A percentile compares a stretch with the other conserved stretches of the same genome.
These are phyloP conservation scores for Eciton burchellii DNA, from an alignment of 1,140 invertebrate genomes.

Conservation along the genomic window DNA sequence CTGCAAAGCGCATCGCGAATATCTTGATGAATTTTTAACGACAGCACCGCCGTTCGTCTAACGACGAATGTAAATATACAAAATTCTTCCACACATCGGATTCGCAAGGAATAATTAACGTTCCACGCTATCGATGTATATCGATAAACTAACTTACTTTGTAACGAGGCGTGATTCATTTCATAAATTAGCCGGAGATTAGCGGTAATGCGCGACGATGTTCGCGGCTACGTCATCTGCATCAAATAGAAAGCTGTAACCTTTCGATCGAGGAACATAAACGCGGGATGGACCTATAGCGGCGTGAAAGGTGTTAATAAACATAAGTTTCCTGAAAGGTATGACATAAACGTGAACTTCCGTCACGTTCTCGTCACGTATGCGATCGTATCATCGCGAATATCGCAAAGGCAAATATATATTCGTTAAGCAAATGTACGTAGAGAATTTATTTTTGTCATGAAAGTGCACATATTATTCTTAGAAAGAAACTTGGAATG, in stretches of 20 bases:
- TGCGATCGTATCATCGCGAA: not conserved
- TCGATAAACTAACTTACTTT: not conserved
- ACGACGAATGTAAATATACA: not conserved
- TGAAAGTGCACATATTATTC: not conserved
- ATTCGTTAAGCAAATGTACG: not conserved
- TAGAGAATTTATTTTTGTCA: not conserved
- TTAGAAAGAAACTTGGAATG: not conserved
- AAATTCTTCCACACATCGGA: not conserved
- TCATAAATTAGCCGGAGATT: conserved; percentile 9
- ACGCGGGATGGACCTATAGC: not conserved
- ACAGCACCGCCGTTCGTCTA: not conserved
- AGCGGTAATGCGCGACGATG: not conserved
- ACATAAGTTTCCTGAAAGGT: not conserved
- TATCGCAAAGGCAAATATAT: not conserved
- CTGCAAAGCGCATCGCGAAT: not conserved
- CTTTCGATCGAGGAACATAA: conserved; percentile 58
- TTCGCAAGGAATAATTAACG: not conserved
- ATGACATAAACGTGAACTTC: conserved; percentile 19
- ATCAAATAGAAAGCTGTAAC: conserved; percentile 58
- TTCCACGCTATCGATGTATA: too few species aligned
- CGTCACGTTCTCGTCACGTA: conserved; percentile 3
- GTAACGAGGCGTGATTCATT: not conserved
- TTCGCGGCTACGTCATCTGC: conserved; percentile 38
- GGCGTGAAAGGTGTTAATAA: conserved; percentile 10
- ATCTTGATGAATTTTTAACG: conserved; percentile 5